Evolutionary conservation across 2,113 vertebrate species (phyloP).

Genomic region (Hydrolagus affinis): DNA sequence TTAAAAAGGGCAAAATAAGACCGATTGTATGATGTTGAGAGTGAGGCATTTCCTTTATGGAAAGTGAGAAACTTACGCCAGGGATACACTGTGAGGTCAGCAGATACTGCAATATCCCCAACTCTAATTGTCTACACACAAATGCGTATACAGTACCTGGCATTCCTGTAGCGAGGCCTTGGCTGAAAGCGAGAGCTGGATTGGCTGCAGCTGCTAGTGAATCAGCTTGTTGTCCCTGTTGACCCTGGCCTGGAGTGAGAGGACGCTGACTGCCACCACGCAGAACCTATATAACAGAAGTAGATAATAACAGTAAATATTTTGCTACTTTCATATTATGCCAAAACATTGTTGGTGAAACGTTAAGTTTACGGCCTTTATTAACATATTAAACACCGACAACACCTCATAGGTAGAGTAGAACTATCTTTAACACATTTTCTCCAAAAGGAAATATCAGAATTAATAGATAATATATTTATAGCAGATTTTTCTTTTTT

Average conservation of each 20-base stretch:
- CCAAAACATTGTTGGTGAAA: neutral
- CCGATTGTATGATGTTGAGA: neutral
- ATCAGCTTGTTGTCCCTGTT: slow-evolving; percentile 86
- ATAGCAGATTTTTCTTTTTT: neutral
- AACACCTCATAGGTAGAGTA: neutral
- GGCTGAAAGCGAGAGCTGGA: slow-evolving; percentile 82
- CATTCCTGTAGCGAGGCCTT: slow-evolving; percentile 80
- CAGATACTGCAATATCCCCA: slow-evolving; percentile 24
- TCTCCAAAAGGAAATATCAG: neutral
- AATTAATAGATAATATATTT: slow-evolving; percentile 8
- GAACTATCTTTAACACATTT: neutral
- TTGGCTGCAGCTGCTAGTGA: slow-evolving; percentile 81
- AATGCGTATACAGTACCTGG: slow-evolving; percentile 59
- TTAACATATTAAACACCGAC: neutral
- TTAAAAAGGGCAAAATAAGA: neutral
- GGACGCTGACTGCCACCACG: slow-evolving; percentile 86
- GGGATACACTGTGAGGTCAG: no score
- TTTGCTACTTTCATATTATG: neutral
- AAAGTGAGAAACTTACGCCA: no score
- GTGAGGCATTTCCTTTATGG: no score
- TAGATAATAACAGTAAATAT: neutral
- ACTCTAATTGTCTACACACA: slow-evolving; percentile 35
- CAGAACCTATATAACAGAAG: slow-evolving; percentile 67
- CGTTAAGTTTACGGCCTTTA: neutral
- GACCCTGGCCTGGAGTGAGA: slow-evolving; percentile 83